Base-by-base conservation (phyloP, 2,113 vertebrate genomes). In the Setophaga kirtlandii region DNA sequence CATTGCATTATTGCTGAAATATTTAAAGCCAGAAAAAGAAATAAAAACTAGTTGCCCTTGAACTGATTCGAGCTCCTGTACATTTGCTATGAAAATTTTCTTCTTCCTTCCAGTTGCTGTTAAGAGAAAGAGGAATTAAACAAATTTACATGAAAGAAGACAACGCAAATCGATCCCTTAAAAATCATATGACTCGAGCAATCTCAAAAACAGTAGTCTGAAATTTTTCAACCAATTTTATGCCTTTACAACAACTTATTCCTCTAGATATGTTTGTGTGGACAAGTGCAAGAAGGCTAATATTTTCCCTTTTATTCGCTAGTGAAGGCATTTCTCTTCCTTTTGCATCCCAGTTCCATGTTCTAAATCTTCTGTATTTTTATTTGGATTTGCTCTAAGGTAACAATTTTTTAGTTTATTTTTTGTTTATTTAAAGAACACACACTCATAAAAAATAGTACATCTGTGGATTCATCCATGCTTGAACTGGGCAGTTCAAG, bases 1-100 rank as follows among this genome's bases (percentile, higher is more conserved):
- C 70, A 67, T 92, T 18, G 15, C 96, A 96, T 85, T 93, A 92
- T 64, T 91, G 50, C 13, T 86, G 56, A 95, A 94, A 83, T 82
- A 96, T 94, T 97, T 78, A 74, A 87, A 87, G 7, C 31, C 31
- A 90, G 70, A 37, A 91, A 41, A 30, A 80, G 14, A 58, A 87
- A 94, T 42, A 78, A 81, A 73, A 70, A 7, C 3, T 33, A 71
- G 12, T 19, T 9, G 5, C n/a, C 58, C 64, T 92, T 87, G 62
- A 82, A 86, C 27, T 74, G 44, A 87, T 87, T 87, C 56, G 22
- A 84, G 31, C 21, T 70, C 55, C 31, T n/a, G 9, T 37, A 47
- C 17, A 52, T 94, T 87, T 81, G 25, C 59, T 13, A 46, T 30
- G 10, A 30, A 11, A 76, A 42, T 73, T 90, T 80, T 60, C 13